Evolutionary conservation across 2,797 vertebrate species (phyloP), one percentile per base, ranked within the genome.

Genomic region (Enteromius thamalakanensis): DNA sequence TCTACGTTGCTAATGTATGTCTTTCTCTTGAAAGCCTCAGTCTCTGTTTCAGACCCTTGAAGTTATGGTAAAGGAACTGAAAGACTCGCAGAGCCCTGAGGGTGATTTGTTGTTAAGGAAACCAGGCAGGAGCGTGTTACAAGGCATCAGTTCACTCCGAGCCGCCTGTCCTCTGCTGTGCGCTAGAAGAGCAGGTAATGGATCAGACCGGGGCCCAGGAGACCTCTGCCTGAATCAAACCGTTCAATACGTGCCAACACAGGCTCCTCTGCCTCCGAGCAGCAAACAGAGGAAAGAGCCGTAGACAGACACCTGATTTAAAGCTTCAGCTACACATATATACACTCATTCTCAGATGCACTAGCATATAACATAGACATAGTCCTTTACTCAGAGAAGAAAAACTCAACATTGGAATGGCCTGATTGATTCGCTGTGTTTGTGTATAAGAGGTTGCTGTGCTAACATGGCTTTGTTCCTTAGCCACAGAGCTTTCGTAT

Each of bases 211-310:
- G 80, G 87, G 88, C 91, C 91, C 91, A 87, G 91, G 93, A 92
- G 93, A 92, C 84, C 90, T 87, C 74, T 80, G 77, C 90, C 89
- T 93, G 90, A 95, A 94, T 94, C 93, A 92, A 90, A 90, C 91
- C 84, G 85, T 87, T 87, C 72, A 10, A 90, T 93, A 91, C 89
- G 89, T 90, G 90, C 91, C 90, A 92, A 84, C 84, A 85, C 84
- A 85, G 69, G 45, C 84, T 87, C 77, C 82, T 85, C 68, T 42
- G 79, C 81, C 81, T 87, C 84, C 85, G n/a, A 86, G 83, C 71
- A 81, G 77, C 82, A 87, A 87, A 86, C 82, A 92, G 80, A 78
- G 81, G 82, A 72, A 68, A 76, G 83, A 40, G 81, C 75, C 42
- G 6, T 71, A 79, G 70, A 83, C 78, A 85, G 69, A 80, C 83